Conservation (phyloP, 2,888 invertebrate genomes). For the Deilephila porcellus region DNA sequence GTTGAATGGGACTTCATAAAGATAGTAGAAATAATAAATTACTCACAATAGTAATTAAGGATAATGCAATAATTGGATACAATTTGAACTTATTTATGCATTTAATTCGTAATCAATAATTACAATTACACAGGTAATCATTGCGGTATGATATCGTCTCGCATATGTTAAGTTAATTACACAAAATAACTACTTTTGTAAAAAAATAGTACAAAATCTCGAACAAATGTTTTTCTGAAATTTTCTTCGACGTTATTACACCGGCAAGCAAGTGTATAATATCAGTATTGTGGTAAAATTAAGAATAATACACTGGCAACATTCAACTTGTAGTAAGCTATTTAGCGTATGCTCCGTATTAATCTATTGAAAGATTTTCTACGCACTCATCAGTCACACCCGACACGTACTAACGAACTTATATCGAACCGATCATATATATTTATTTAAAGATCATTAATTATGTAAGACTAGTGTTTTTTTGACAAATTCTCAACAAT, state of each 20-base stretch:
- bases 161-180: neutral
- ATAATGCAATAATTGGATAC: no score
- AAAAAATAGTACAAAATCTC: no score
- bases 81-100: no score
- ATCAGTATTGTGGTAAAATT: no score
- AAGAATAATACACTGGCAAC: neutral
- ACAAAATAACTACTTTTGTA: no score
- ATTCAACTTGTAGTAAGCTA: neutral
- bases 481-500: constrained; percentile 65
- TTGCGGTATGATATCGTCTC: neutral
- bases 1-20: neutral
- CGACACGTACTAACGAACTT: constrained; percentile 49
- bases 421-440: constrained; percentile 42
- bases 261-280: no score
- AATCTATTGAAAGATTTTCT: constrained; percentile 23
- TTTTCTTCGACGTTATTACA: neutral
- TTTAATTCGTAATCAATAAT: no score
- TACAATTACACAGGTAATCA: no score
- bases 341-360: neutral
- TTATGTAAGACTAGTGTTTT: constrained; percentile 60
- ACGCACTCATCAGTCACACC: constrained; percentile 39
- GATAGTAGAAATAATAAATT: no score
- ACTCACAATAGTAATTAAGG: no score
- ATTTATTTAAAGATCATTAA: constrained; percentile 47
- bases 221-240: no score